Evolutionary conservation across 2,888 invertebrate genomes (phyloP), one percentile per base, ranked within the genome.

Genomic region (Tethea ocularis): DNA sequence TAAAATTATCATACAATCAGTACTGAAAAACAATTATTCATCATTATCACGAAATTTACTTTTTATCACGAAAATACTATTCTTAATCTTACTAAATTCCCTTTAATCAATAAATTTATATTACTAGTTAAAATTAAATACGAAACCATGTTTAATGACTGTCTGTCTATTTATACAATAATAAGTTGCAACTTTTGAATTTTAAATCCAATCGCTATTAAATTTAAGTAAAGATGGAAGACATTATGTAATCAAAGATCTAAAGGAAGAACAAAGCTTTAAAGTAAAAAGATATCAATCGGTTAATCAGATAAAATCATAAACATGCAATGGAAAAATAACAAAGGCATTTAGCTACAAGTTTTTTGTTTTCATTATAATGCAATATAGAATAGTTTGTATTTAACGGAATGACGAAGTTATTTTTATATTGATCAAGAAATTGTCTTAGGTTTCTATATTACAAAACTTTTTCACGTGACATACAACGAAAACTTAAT

Each of bases 21-120:
- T 91, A 92, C 86, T 82, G 87, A 89, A 88, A 89, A 91, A 89
- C 88, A 89, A 88, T 87, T 84, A 87, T 81, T 87, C 77, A 84
- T 84, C 79, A 83, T 89, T 91, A 93, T 92, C 91, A 92, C 92
- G 90, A 89, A 90, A 87, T 89, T 89, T 88, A 85, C 82, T 82
- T 88, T 73, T 88, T 92, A 93, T 93, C 92, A 92, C 92, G 87
- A 89, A 90, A 91, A 89, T 85, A 87, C 88, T 91, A 90, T 88
- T 77, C 87, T 89, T 90, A 89, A 77, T 59, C 78, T 84, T 88
- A 89, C 87, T 89, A 89, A 92, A 93, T 91, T 93, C 91, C 89
- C 80, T 88, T 87, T 85, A 87, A 82, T 91, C 86, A 89, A 90
- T 89, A 84, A 75, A 77, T 83, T 74, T 74, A 76, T 67, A 68